Evolutionary conservation across 2,113 vertebrate species (phyloP), one percentile per base, ranked within the genome.

Genomic region (Neoarius graeffei): DNA sequence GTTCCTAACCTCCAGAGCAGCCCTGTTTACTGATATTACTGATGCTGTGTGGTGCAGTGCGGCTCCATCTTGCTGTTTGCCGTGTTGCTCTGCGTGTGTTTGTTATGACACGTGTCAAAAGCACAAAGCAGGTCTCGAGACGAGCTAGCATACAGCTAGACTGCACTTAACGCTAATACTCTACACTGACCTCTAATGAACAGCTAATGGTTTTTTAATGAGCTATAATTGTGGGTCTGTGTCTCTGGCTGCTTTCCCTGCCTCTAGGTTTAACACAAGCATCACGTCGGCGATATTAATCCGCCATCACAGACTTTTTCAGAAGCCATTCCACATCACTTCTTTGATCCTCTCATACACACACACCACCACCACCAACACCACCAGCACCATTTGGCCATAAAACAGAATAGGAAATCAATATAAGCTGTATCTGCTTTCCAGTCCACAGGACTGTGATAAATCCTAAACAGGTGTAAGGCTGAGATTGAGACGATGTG

Each of bases 361-460:
- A 81, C 79, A 81, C 56, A 81, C 56, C 59, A 54, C 30, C 77
- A 80, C 48, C 54, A 66, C 30, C 54, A 59, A n/a, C 77, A 62
- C 60, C 13, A 27, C 25, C 80, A 88, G 80, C 84, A 90, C 30
- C 59, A 86, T 86, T 86, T 64, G 83, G 86, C 88, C 88, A 88
- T 86, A 89, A 86, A 89, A 84, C 67, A 35, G 27, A 89, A 91
- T 86, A 67, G 64, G 27, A 88, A 91, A 91, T 91, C 90, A 59
- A 91, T 91, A 89, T 9, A 81, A 88, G 80, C 90, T 88, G 86
- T 86, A 84, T 81, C 76, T 48, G 57, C 64, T 57, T 80, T 89
- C 84, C 79, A 88, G 73, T 50, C 86, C 52, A 77, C 25, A 73
- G 83, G 27, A 85, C 62, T 66, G 56, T 66, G 35, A 73, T 90